Evolutionary conservation across 2,888 invertebrate species (phyloP).

Genomic region (Rotaria sp.): DNA sequence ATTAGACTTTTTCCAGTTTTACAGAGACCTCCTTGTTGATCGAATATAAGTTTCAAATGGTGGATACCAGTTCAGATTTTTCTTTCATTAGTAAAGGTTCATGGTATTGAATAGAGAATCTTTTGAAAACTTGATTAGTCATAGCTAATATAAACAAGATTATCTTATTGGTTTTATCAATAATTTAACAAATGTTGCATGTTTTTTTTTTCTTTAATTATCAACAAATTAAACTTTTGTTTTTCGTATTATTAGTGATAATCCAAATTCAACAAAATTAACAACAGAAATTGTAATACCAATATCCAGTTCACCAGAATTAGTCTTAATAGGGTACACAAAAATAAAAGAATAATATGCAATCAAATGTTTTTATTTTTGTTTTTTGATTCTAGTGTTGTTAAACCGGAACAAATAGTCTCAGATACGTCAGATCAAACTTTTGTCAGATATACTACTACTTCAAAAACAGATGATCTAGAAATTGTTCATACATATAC

Average conservation of each 20-base stretch:
- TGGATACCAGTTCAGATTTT: no score
- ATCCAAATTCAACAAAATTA: conserved; percentile 1
- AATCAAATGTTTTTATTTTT: background rate
- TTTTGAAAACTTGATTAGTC: no score
- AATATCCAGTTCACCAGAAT: background rate
- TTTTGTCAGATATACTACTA: background rate
- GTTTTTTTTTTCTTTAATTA: no score
- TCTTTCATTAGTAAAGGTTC: no score
- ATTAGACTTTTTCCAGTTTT: no score
- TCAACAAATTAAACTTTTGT: no score
- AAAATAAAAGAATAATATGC: background rate
- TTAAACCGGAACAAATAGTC: background rate
- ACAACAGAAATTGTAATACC: background rate
- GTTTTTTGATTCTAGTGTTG: background rate
- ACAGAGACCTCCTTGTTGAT: no score
- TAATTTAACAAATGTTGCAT: no score
- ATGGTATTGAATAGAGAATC: no score
- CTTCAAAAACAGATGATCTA: background rate
- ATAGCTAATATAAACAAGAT: no score
- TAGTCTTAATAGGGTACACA: background rate
- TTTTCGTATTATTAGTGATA: background rate
- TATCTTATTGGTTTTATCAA: no score
- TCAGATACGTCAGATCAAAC: background rate
- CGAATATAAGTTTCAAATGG: no score
- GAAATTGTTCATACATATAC: conserved; percentile 12